A percentile compares a stretch with the other conserved stretches of the same genome.
phyloP scores from a whole-genome alignment of 2,888 invertebrate species.

The Neria commutata region DNA sequence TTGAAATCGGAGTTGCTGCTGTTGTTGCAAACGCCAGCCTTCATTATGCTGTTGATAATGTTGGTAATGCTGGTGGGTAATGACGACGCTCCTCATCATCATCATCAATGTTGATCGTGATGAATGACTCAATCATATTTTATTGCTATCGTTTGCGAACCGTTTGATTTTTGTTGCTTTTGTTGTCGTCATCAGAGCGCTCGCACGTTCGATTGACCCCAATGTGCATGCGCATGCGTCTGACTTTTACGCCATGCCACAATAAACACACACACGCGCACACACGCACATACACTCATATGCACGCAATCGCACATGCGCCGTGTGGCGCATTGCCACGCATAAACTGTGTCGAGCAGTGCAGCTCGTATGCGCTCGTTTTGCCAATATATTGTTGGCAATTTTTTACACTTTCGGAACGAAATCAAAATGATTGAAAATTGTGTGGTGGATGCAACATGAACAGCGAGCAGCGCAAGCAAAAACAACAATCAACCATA shows the following conservation, averaged over 20 bases:
- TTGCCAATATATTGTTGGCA: neutral
- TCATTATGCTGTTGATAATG: too few species aligned
- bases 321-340: too few species aligned
- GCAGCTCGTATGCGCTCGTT: too few species aligned
- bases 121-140: too few species aligned
- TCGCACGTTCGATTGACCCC: constrained; percentile 52
- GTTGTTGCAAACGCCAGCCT: too few species aligned
- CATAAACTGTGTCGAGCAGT: constrained; percentile 2
- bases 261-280: too few species aligned
- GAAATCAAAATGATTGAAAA: constrained; percentile 1
- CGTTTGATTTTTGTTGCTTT: too few species aligned
- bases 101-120: too few species aligned
- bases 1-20: too few species aligned
- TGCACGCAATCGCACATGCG: neutral
- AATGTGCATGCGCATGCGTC: constrained; percentile 53
- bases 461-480: neutral
- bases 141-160: too few species aligned
- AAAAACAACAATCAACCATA: neutral
- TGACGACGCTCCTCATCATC: too few species aligned
- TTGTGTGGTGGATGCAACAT: neutral
- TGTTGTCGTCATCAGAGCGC: constrained; percentile 29
- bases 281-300: neutral
- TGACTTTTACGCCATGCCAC: constrained; percentile 34
- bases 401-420: neutral
- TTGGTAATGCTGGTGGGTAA: too few species aligned